phyloP scores from a whole-genome alignment of 2,113 vertebrate species.

The Chrysemys picta region DNA sequence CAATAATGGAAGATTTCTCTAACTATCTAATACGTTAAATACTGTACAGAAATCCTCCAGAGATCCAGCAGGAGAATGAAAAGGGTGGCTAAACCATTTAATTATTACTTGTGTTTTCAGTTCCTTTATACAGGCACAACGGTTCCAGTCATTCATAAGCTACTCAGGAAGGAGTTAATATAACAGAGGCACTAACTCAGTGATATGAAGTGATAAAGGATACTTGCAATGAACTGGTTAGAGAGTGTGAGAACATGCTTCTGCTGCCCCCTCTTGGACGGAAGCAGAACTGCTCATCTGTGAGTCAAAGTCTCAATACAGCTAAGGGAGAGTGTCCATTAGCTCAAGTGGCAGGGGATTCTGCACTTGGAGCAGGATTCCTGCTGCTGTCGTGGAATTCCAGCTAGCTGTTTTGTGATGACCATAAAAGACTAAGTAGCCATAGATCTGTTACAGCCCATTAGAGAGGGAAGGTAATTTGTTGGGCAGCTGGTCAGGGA shows the following conservation, averaged over 20 bases:
- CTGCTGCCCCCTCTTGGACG: neutral
- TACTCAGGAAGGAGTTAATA: neutral
- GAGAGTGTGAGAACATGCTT: neutral
- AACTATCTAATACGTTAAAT: slow-evolving; percentile 44
- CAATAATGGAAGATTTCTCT: slow-evolving; percentile 1
- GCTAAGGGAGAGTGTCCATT: fast-evolving
- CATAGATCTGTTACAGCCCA: neutral
- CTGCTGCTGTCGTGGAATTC: neutral
- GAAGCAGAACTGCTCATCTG: neutral
- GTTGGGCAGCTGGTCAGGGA: fast-evolving
- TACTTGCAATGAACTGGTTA: neutral
- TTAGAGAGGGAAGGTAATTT: neutral
- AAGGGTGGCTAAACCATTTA: slow-evolving; percentile 29
- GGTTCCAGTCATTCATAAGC: neutral
- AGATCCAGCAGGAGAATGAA: slow-evolving; percentile 41
- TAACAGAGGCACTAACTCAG: neutral
- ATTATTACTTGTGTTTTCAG: slow-evolving; percentile 34
- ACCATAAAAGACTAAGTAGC: neutral
- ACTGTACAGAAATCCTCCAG: slow-evolving; percentile 19
- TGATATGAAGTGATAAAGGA: neutral
- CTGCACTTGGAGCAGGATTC: neutral
- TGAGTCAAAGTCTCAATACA: neutral
- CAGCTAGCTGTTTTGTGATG: neutral
- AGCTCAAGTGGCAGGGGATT: neutral
- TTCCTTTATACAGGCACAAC: neutral